phyloP scores from a whole-genome alignment of 2,797 vertebrate genomes.

The Coranthus polyacanthus region DNA sequence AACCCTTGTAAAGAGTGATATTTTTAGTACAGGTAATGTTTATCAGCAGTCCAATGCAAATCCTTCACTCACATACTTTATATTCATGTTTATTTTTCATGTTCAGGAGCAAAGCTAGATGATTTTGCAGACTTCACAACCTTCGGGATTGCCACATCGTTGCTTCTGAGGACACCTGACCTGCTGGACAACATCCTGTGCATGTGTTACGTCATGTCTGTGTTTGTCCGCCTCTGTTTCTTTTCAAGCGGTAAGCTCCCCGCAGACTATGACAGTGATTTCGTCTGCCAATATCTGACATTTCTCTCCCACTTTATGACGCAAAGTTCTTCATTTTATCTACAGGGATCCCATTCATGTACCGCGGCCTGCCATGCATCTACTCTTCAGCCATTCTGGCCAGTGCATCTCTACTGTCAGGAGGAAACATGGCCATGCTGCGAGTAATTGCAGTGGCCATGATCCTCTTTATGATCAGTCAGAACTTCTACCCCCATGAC shows the following conservation, averaged over 20 bases:
- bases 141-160: constrained; percentile 91
- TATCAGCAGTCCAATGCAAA: neutral
- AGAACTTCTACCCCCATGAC: constrained; percentile 92
- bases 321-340: neutral
- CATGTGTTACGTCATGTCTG: constrained; percentile 88
- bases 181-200: constrained; percentile 88
- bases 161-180: constrained; percentile 87
- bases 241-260: constrained; percentile 87
- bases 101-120: constrained; percentile 91
- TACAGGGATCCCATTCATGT: constrained; percentile 89
- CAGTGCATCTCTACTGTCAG: constrained; percentile 87
- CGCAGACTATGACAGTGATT: neutral
- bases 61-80: neutral
- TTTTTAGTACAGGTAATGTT: neutral
- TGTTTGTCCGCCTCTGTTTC: constrained; percentile 92
- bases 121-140: constrained; percentile 95
- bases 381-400: constrained; percentile 92
- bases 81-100: constrained; percentile 5
- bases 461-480: constrained; percentile 93
- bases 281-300: neutral
- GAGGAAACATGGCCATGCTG: constrained; percentile 84
- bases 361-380: constrained; percentile 92
- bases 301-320: neutral
- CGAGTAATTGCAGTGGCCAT: constrained; percentile 86
- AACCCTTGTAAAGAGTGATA: no score